These are phyloP conservation scores for Himalopsyche kuldschensis DNA, from an alignment of 2,888 invertebrate genomes.

Conservation along the genomic window DNA sequence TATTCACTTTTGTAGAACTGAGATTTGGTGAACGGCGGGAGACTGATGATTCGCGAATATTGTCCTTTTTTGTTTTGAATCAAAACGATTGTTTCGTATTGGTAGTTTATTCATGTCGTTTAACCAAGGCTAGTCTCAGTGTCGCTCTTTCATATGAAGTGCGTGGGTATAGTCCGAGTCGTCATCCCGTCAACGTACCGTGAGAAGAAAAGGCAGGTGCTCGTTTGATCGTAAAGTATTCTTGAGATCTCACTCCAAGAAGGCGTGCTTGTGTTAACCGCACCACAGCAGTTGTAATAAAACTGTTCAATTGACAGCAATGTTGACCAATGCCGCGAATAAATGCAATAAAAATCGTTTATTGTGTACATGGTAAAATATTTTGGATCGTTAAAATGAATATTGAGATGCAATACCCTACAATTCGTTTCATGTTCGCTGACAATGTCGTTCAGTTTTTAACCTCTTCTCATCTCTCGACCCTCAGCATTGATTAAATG, in stretches of 20 bases:
- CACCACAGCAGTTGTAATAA: not conserved
- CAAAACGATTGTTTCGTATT: too few relatives aligned
- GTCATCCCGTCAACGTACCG: constrained; percentile 7
- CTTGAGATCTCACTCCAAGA: constrained; percentile 21
- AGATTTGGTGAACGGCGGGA: too few relatives aligned
- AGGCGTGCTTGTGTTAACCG: constrained; percentile 5
- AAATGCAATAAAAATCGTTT: not conserved
- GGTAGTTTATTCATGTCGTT: not conserved
- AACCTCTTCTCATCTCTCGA: not conserved
- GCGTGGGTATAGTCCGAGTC: not conserved
- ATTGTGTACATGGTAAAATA: not conserved
- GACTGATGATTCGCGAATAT: too few relatives aligned
- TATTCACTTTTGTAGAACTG: too few relatives aligned
- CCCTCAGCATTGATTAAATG: not conserved
- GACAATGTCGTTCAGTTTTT: not conserved
- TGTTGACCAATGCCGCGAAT: not conserved
- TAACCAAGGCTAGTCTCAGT: not conserved
- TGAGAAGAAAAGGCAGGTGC: constrained; percentile 27
- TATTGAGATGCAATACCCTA: not conserved
- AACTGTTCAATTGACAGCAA: constrained; percentile 2
- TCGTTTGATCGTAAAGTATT: constrained; percentile 2
- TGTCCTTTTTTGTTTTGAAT: too few relatives aligned
- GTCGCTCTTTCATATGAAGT: not conserved
- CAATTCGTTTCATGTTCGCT: not conserved
- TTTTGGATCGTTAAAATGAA: not conserved